Evolutionary conservation across 23 tunicate genomes (phyloP).

Genomic region (Styela clava): DNA sequence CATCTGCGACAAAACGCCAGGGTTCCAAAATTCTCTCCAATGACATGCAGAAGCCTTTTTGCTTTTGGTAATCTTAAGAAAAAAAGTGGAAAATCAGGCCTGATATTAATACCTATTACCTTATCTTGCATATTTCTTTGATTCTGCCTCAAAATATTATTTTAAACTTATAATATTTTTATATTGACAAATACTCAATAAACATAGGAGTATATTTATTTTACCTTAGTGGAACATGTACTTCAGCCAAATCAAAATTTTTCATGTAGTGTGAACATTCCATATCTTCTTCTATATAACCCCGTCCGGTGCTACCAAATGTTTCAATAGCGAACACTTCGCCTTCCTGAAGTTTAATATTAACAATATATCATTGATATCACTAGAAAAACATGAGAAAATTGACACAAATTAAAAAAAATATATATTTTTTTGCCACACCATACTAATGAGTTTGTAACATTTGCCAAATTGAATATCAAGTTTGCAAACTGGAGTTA

Average conservation of each 20-base stretch:
- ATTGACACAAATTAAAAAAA: neutral
- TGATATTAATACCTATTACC: neutral
- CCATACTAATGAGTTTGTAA: too few species aligned
- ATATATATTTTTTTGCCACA: neutral
- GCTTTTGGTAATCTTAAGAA: slow-evolving; percentile 12
- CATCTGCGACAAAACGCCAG: slow-evolving; percentile 49
- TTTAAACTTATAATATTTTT: neutral
- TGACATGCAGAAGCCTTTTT: slow-evolving; percentile 16
- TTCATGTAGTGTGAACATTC: slow-evolving; percentile 49
- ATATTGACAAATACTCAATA: too few species aligned
- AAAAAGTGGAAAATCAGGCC: neutral
- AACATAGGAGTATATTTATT: too few species aligned
- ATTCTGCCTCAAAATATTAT: neutral
- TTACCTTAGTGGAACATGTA: slow-evolving; percentile 1
- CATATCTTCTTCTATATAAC: slow-evolving; percentile 23
- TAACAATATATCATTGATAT: neutral
- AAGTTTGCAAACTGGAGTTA: too few species aligned
- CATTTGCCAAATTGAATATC: too few species aligned
- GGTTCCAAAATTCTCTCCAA: slow-evolving; percentile 36
- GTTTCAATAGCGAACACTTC: slow-evolving; percentile 55
- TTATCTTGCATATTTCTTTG: neutral
- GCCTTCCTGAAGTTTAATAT: slow-evolving; percentile 35
- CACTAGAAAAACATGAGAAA: neutral
- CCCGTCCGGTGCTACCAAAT: slow-evolving; percentile 37
- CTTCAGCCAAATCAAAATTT: slow-evolving; percentile 22